Evolutionary conservation across 2,113 vertebrate genomes (phyloP), one percentile per base, ranked within the genome.

Genomic region (Toxotes chatareus): DNA sequence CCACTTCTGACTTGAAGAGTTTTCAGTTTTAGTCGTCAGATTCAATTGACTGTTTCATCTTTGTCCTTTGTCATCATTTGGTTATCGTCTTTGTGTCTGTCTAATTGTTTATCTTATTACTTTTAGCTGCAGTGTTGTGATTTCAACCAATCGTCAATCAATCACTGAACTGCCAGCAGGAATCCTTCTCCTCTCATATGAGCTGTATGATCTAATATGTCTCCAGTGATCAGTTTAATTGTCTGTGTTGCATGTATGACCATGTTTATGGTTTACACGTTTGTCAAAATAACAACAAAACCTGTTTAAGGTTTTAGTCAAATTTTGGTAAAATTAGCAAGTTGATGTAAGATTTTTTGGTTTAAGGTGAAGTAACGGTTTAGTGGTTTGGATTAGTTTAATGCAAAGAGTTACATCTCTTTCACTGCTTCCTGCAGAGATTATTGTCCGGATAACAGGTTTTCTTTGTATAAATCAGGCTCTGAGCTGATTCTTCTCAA

Each of bases 401-500:
- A 21, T 31, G 9, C 27, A 12, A 56, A 27, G 46, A 16, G 17
- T 5, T 19, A 60, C 7, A 23, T 16, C 19, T 47, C 16, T 16
- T 19, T 7, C 4, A 53, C 27, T 27, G 46, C 63, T 47, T 23
- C 5, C 16, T 46, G 42, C 19, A 23, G 31, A 21, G 21, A 55
- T 14, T 13, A 53, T 16, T 21, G 16, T 32, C 17, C 5, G 1
- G 40, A 53, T 12, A 40, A 27, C 13, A 46, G 46, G 19, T 14
- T 57, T 7, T n/a, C 6, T 57, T 63, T 63, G 14, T 12, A 12
- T 36, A 51, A 63, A 40, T 46, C 44, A 4, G 12, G n/a, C 11
- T 38, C 61, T 42, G 44, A 79, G 76, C 31, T 5, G 82, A 38
- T 17, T n/a, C 27, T 4, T 55, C 42, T 49, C 16, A 14, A 32